Conservation (phyloP, 2,797 vertebrate genomes). For the Spea hammondii region DNA sequence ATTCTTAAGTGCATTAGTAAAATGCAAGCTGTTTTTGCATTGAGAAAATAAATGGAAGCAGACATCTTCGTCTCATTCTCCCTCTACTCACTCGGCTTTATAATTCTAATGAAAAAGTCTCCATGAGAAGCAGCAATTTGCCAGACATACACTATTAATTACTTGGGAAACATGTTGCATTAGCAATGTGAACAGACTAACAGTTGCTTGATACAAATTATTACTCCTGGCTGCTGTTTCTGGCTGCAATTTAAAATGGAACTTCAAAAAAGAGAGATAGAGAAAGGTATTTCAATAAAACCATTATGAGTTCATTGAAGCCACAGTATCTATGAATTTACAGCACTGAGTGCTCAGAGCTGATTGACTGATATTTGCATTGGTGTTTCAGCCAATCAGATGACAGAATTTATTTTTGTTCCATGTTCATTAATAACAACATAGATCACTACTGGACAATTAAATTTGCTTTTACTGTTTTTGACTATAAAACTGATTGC, state of each 20-base stretch:
- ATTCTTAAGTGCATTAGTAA: slow-evolving; percentile 17
- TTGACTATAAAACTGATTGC: too few species aligned
- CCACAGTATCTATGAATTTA: slow-evolving; percentile 17
- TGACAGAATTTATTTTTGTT: slow-evolving; percentile 2
- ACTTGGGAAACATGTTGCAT: slow-evolving; percentile 43
- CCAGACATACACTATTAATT: slow-evolving; percentile 61
- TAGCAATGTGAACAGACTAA: slow-evolving; percentile 56
- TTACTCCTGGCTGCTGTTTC: slow-evolving; percentile 56
- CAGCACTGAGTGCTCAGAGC: neutral
- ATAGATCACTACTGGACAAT: neutral
- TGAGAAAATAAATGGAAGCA: slow-evolving; percentile 25
- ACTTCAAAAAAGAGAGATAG: slow-evolving; percentile 7
- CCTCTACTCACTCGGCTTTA: neutral
- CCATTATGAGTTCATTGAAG: slow-evolving; percentile 3
- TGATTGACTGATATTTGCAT: slow-evolving; percentile 10
- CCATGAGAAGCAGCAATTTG: slow-evolving; percentile 54
- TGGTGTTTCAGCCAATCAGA: neutral
- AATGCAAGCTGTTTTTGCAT: slow-evolving; percentile 3
- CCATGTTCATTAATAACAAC: neutral
- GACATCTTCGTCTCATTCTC: neutral
- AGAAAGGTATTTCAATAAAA: slow-evolving; percentile 30
- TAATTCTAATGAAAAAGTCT: slow-evolving; percentile 35
- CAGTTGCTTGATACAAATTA: slow-evolving; percentile 56
- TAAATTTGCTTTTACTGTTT: neutral
- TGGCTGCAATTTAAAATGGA: slow-evolving; percentile 1